Evolutionary conservation across 1,140 invertebrate genomes (phyloP), one percentile per base, ranked within the genome.

Genomic region (Metopolophium dirhodum): DNA sequence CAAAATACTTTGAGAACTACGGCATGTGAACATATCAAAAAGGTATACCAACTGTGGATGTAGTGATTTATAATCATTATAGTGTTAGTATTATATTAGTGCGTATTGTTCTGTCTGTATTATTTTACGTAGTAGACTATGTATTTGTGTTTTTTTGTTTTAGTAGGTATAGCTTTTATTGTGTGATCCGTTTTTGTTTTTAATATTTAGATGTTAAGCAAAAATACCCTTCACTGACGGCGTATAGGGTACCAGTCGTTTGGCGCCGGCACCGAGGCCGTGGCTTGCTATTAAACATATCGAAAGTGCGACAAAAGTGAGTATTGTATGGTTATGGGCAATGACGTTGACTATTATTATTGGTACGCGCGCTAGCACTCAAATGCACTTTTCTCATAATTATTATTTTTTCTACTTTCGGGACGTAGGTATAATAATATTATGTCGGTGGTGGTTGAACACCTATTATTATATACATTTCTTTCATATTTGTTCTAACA

Each of bases 251-350:
- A 68, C 89, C 89, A 68, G 57, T 68, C 54, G 89, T 90, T 90
- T 90, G 89, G 89, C 89, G 89, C 54, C 54, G 89, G 89, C 89
- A 90, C 37, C 89, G 54, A 45, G 57, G 35, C 54, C 89, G 54
- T 30, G 57, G 37, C 37, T 61, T 45, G 87, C 22, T 89, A 57
- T 57, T 57, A 45, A 90, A 45, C 89, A 61, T 68, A 68, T 61
- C 89, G 54, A 90, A 90, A 90, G 89, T 90, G 54, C 54, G 89
- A 90, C 54, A 90, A 90, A 90, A 90, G 89, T 90, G 89, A 90
- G 89, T 90, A 90, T 30, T 41, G 37, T 41, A 35, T 7, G 54
- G 88, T 61, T 41, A 41, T 23, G 51, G n/a, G 54, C 87, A 87
- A 6, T 87, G 47, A 26, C 41, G 49, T 89, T 54, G n/a, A 88